phyloP scores from a whole-genome alignment of 2,797 vertebrate genomes.

The Sebastolobus altivelis region DNA sequence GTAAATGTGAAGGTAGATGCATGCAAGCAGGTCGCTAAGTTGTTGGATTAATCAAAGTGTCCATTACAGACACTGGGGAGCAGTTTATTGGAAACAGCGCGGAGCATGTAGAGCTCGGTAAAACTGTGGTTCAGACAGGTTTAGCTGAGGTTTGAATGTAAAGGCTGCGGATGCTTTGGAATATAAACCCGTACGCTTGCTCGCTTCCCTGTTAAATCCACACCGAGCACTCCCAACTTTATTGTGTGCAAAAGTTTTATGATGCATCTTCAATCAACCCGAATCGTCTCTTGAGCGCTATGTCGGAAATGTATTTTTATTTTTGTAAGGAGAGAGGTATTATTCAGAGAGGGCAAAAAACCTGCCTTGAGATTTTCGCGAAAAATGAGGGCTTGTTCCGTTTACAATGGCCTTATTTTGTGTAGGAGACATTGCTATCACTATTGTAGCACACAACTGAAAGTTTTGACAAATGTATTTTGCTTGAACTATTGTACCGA shows the following conservation, averaged over 20 bases:
- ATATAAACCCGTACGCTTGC: constrained; percentile 53
- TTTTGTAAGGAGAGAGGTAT: constrained; percentile 78
- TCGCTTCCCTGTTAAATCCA: constrained; percentile 25
- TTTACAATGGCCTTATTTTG: constrained; percentile 86
- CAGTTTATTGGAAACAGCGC: constrained; percentile 4
- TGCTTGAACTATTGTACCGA: constrained; percentile 81
- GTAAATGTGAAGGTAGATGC: constrained; percentile 5
- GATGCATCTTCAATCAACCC: constrained; percentile 46
- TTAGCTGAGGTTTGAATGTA: constrained; percentile 61
- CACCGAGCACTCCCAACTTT: constrained; percentile 22
- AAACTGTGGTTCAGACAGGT: constrained; percentile 2
- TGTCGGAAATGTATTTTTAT: constrained; percentile 78
- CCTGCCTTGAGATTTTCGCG: constrained; percentile 65
- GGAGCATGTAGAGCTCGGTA: constrained; percentile 1
- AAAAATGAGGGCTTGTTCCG: constrained; percentile 84
- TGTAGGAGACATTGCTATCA: constrained; percentile 74
- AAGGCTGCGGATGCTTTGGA: constrained; percentile 49
- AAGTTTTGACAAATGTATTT: constrained; percentile 82
- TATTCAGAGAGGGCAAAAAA: constrained; percentile 58
- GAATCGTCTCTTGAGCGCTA: constrained; percentile 52
- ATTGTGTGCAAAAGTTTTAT: constrained; percentile 48
- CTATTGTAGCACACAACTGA: constrained; percentile 80
- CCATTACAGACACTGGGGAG: neutral
- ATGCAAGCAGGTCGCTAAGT: neutral
- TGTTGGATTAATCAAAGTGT: neutral